A percentile compares a stretch with the other conserved stretches of the same genome.
phyloP scores from a whole-genome alignment of 2,113 vertebrate genomes.

The Rana temporaria region DNA sequence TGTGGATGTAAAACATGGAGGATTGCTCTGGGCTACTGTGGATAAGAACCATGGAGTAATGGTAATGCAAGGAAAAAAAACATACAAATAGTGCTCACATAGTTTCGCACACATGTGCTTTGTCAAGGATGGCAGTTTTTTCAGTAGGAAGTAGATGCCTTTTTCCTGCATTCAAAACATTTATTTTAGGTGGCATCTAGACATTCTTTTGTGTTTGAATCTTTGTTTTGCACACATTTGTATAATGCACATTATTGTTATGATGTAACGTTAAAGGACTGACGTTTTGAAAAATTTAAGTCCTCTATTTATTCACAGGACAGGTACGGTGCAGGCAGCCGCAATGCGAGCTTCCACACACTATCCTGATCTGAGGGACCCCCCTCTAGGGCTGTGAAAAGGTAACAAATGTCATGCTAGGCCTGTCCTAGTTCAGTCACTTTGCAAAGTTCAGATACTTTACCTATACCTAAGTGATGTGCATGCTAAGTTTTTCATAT shows the following conservation, averaged over 20 bases:
- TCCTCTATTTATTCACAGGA: conserved; percentile 64
- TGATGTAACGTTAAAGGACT: conserved; percentile 62
- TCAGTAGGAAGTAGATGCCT: too few relatives aligned
- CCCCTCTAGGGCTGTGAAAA: conserved; percentile 61
- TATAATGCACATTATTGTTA: conserved; percentile 33
- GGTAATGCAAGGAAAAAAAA: too few relatives aligned
- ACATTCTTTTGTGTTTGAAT: not conserved
- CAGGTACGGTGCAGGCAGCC: conserved; percentile 60
- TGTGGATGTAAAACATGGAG: too few relatives aligned
- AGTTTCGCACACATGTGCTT: too few relatives aligned
- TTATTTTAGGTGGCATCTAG: conserved; percentile 6
- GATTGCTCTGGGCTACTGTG: too few relatives aligned
- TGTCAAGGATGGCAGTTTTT: too few relatives aligned
- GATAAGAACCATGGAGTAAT: too few relatives aligned
- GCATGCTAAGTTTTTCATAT: not conserved
- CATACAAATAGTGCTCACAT: too few relatives aligned
- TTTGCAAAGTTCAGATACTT: not conserved
- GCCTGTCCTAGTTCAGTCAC: conserved; percentile 27
- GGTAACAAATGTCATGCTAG: conserved; percentile 56
- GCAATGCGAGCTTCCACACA: conserved; percentile 54
- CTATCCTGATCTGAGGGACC: conserved; percentile 60
- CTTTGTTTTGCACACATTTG: not conserved
- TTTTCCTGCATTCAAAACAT: too few relatives aligned
- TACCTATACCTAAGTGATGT: not conserved
- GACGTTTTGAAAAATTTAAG: conserved; percentile 60